Conservation (phyloP, 2,888 invertebrate genomes). For the Luffia ferchaultella region DNA sequence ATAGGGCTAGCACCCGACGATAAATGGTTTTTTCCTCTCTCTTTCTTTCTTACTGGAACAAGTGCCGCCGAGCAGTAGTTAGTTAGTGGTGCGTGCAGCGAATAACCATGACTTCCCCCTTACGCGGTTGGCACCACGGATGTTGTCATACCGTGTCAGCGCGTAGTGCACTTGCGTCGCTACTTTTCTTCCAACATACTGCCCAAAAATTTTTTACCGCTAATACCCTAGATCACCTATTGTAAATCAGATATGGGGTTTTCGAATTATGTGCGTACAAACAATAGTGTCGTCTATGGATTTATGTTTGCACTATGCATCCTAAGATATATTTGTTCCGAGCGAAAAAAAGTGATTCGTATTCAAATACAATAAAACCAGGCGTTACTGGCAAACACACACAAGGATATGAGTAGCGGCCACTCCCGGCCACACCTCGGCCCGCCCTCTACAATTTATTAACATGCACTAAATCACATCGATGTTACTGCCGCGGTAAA, state of each 20-base stretch:
- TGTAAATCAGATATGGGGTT: background rate
- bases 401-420: slow-evolving; percentile 25
- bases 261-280: background rate
- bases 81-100: too few relatives aligned
- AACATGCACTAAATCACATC: slow-evolving; percentile 40
- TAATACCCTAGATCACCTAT: too few relatives aligned
- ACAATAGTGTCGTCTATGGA: background rate
- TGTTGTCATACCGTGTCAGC: too few relatives aligned
- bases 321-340: background rate
- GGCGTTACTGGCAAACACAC: slow-evolving; percentile 3
- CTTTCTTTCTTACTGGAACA: too few relatives aligned
- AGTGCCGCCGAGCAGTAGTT: too few relatives aligned
- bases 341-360: background rate
- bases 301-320: background rate
- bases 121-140: too few relatives aligned
- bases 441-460: slow-evolving; percentile 28
- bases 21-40: too few relatives aligned
- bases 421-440: slow-evolving; percentile 21
- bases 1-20: too few relatives aligned
- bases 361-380: background rate
- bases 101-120: too few relatives aligned
- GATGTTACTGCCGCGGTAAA: background rate
- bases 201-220: too few relatives aligned
- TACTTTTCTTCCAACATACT: background rate
- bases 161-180: too few relatives aligned